phyloP scores from a whole-genome alignment of 2,888 invertebrate genomes.

The Taphrorychus bicolor region DNA sequence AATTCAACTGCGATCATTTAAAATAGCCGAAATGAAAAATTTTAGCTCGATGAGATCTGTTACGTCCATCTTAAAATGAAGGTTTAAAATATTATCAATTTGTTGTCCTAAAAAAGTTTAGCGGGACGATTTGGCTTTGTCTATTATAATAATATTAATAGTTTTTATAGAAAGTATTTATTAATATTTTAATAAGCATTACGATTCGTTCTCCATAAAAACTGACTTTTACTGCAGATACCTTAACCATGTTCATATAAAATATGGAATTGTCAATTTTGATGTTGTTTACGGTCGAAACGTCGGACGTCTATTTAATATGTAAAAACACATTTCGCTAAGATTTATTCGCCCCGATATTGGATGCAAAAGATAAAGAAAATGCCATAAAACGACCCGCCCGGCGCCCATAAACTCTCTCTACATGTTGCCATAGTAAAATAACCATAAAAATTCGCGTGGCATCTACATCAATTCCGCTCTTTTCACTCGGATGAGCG shows the following conservation, averaged over 20 bases:
- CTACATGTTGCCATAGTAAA: conserved; percentile 62
- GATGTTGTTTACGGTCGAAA: not conserved
- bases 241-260: not conserved
- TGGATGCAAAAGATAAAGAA: conserved; percentile 55
- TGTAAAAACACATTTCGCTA: conserved; percentile 43
- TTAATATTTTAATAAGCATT: too few relatives aligned
- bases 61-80: too few relatives aligned
- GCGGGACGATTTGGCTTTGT: too few relatives aligned
- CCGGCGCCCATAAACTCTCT: conserved; percentile 57
- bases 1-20: too few relatives aligned
- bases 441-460: conserved; percentile 60
- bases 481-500: conserved; percentile 45
- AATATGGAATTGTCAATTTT: not conserved
- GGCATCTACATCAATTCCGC: conserved; percentile 60
- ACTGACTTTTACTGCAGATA: not conserved
- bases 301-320: not conserved
- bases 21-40: too few relatives aligned
- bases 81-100: too few relatives aligned
- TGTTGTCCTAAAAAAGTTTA: too few relatives aligned
- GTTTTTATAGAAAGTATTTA: too few relatives aligned
- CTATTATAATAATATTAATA: too few relatives aligned
- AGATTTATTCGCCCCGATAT: conserved; percentile 56
- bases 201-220: not conserved
- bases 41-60: too few relatives aligned
- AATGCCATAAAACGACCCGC: conserved; percentile 47